These are phyloP conservation scores for Salvelinus sp. DNA, from an alignment of 2,113 vertebrate genomes.

Conservation along the genomic window DNA sequence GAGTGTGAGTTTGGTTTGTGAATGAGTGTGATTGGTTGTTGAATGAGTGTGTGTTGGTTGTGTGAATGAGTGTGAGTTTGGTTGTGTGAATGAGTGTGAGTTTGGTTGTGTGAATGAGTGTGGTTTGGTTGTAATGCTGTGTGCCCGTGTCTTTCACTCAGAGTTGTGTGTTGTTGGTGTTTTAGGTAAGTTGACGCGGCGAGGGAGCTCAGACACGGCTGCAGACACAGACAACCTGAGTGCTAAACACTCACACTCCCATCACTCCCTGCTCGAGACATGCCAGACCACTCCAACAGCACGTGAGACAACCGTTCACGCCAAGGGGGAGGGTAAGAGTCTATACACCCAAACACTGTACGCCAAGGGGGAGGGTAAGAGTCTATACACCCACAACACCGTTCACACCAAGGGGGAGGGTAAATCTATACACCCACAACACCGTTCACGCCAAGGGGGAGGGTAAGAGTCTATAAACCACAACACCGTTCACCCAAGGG, in stretches of 20 bases:
- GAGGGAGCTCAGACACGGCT: slow-evolving; percentile 91
- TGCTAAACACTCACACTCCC: slow-evolving; percentile 90
- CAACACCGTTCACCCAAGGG: too few relatives aligned
- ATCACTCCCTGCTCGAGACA: slow-evolving; percentile 89
- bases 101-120: not conserved
- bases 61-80: not conserved
- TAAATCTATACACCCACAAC: slow-evolving; percentile 81
- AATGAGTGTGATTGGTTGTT: too few relatives aligned
- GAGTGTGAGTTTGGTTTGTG: too few relatives aligned
- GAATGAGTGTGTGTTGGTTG: too few relatives aligned
- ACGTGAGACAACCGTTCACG: slow-evolving; percentile 84
- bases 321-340: not conserved
- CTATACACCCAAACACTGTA: slow-evolving; percentile 66
- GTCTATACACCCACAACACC: slow-evolving; percentile 56
- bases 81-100: not conserved
- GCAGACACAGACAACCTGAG: slow-evolving; percentile 92
- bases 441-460: slow-evolving; percentile 59
- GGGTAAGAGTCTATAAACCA: not conserved
- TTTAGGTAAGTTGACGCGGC: slow-evolving; percentile 88
- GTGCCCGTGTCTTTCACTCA: not conserved
- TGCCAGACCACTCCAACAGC: slow-evolving; percentile 94
- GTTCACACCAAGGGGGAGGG: slow-evolving; percentile 39
- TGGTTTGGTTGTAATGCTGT: not conserved
- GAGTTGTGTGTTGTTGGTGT: slow-evolving; percentile 12
- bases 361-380: not conserved